Conservation (phyloP, 2,888 invertebrate species). For the Lamellibrachia columna region DNA sequence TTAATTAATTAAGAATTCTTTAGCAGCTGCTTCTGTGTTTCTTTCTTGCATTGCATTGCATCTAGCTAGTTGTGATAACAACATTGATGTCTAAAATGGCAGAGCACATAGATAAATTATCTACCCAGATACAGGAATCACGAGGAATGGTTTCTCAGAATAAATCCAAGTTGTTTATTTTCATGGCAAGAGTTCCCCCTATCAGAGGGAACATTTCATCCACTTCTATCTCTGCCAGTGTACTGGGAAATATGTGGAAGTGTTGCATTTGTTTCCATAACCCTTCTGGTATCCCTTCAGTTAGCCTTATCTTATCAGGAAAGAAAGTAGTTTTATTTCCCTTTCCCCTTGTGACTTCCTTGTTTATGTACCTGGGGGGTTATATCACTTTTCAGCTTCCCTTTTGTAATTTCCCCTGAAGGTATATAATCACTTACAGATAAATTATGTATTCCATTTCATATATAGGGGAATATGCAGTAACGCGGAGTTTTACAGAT, state of each 20-base stretch:
- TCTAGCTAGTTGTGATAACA: neutral
- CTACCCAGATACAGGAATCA: neutral
- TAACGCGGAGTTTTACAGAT: too few relatives aligned
- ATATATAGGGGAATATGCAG: neutral
- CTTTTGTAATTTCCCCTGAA: neutral
- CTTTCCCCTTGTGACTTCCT: neutral
- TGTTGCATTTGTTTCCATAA: neutral
- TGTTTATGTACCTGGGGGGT: neutral
- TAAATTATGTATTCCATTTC: neutral
- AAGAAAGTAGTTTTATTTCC: neutral
- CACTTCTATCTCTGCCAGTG: neutral
- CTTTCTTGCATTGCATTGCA: neutral
- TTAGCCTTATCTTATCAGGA: neutral
- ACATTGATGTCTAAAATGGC: neutral
- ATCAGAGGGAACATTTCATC: neutral
- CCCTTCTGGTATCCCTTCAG: neutral
- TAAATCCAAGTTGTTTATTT: neutral
- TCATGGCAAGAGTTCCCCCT: neutral
- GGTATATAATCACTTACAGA: neutral
- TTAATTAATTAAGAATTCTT: neutral
- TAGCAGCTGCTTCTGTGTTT: neutral
- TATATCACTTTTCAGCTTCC: neutral
- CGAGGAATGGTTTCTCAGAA: neutral
- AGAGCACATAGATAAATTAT: constrained; percentile 14
- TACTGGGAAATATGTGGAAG: constrained; percentile 4